Base-by-base conservation (phyloP, 2,888 invertebrate genomes). In the Luperina nickerlii region DNA sequence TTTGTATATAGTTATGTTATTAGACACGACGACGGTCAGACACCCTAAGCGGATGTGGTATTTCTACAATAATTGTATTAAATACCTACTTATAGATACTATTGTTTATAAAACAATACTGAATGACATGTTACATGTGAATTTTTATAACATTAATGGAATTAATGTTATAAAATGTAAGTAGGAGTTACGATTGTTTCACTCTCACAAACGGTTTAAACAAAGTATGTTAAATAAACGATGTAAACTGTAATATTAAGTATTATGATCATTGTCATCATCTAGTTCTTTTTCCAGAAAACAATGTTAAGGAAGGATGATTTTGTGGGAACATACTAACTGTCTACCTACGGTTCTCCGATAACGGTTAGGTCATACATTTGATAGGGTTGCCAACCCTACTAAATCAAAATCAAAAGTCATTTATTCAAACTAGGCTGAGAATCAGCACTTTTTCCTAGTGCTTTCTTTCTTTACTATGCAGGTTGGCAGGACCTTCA, bases 71-170 rank as follows among this genome's bases (percentile, higher is more conserved):
- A 45, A 45, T 38, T 38, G n/a, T 62, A n/a, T 38, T 8, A 62
- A 60, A 20, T 60, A n/a, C 13, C 1, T 45, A 27, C 5, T 20
- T n/a, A 27, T 27, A 48, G 45, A 54, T 57, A 11, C 27, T 57
- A 45, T 48, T 45, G 32, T 38, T 74, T 11, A 20, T 63, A 51
- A 81, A 48, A 78, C 78, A 78, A 45, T 78, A 51, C 15, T 67
- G 8, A 77, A 38, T 51, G 5, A 76, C 4, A 66, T 24, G 54
- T 73, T 72, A 24, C 48, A 51, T 70, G 8, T 38, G 38, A 6
- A 38, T 38, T 38, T 38, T 38, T 38, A 38, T 38, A 38, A 38
- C 38, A 38, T 38, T 69, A 70, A 32, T 32, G 5, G 4, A 8
- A 73, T 45, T 27, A 42, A 73, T 54, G 4, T 73, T 74, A 24